Base-by-base conservation (phyloP, 1,140 invertebrate genomes). In the Drosophila punjabiensis region DNA sequence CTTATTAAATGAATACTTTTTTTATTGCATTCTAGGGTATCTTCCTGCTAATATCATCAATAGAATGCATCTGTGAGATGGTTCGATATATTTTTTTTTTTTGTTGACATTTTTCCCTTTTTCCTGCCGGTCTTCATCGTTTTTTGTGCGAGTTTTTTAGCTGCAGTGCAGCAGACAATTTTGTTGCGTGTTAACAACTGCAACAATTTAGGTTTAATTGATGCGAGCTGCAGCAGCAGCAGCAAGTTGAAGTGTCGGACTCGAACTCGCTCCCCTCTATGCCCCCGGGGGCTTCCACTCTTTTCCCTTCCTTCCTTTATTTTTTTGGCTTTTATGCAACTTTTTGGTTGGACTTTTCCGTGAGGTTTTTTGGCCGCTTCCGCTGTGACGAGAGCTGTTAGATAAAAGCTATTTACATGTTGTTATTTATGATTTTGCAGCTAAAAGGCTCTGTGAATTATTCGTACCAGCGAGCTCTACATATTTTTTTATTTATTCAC, bases 151-250 rank as follows among this genome's bases (percentile, higher is more conserved):
- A 59, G 68, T 67, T 82, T 77, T 82, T 85, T 90, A 81, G 80
- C 75, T 90, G 86, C 86, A 90, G 58, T 88, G 84, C 85, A 81
- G 85, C 82, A 82, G 86, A 90, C 86, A 90, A 90, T 90, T 90
- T 90, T 90, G 86, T 90, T 90, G 86, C 86, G 82, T 90, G 86
- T 90, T 90, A 90, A 90, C 86, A 90, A 89, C 86, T 90, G 86
- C 86, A 90, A 90, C 86, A 90, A 90, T 89, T 89, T 89, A 90
- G 86, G 86, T 89, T 89, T 89, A 90, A 90, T 90, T 90, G 86
- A 90, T 90, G 86, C 82, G 70, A 80, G 77, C 71, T 84, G 84
- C 84, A 76, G 67, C 76, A 73, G 73, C 76, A 70, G 75, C 78
- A 73, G 71, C 75, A 78, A 71, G 81, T 69, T 85, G 74, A 88